Base-by-base conservation (phyloP, 2,797 vertebrate species). In the Tolypeutes matacus region DNA sequence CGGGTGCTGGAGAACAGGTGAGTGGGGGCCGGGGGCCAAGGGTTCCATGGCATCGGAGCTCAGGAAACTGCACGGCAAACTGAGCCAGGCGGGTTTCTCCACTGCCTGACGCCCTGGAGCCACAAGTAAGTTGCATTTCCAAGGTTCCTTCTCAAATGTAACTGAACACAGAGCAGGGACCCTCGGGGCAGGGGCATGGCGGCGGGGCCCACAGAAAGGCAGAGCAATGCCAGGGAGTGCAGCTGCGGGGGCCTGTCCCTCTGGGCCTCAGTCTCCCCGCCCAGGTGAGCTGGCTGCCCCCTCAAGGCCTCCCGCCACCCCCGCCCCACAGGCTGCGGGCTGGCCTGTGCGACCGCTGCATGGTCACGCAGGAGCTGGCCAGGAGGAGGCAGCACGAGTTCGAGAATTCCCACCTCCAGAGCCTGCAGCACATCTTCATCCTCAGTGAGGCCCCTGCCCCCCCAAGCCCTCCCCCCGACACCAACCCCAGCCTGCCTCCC, bases 1-100 rank as follows among this genome's bases (percentile, higher is more conserved):
- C 99, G 99, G 95, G 99, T 99, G 2, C 97, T 99, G 76, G 99
- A 99, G 96, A 99, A 99, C 98, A 99, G 99, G 99, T 99, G 96
- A 91, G 98, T 23, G 65, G 17, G 7, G 20, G 93, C 86, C 3
- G 56, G 56, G 4, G 20, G 56, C 18, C 2, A 7, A 7, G 6
- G 56, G 56, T n/a, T 7, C 39, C 56, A 7, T 20, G 56, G 53
- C 34, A 23, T 21, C 20, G 18, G 58, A 3, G 21, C 17, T 21
- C 20, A 14, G 62, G 46, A 0, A 14, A 49, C 29, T 8, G 36
- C 1, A 17, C n/a, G 11, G 4, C 0, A 8, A 29, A 8, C 12
- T 8, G 4, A 46, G 7, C 15, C 36, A 3, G 36, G 36, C 13
- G 10, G 72, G n/a, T 13, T 15, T n/a, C 56, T 36, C 51, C 69